Conservation (phyloP, 1,140 invertebrate species). For the Aphelenchoides besseyi region DNA sequence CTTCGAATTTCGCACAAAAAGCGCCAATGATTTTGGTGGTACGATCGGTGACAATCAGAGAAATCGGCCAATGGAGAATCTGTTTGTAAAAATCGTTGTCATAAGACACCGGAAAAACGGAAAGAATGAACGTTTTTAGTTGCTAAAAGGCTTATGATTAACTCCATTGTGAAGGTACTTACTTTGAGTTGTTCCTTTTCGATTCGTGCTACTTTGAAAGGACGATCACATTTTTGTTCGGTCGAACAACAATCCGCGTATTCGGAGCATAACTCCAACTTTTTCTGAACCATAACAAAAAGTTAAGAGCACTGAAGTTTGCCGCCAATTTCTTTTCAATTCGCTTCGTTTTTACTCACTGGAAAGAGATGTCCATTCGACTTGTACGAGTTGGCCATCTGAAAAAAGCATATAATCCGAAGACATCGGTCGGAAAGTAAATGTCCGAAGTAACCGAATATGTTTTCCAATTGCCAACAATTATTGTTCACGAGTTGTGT, state of each 20-base stretch:
- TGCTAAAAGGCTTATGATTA: slow-evolving; percentile 2
- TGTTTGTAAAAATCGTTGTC: not conserved
- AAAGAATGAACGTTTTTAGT: not conserved
- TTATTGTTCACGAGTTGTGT: slow-evolving; percentile 29
- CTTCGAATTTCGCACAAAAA: not conserved
- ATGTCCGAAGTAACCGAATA: slow-evolving; percentile 22
- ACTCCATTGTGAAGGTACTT: too few relatives aligned
- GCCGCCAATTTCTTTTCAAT: not conserved
- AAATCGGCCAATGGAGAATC: not conserved
- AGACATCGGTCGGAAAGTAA: too few relatives aligned
- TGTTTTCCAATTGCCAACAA: slow-evolving; percentile 46
- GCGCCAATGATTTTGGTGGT: not conserved
- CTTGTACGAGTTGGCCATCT: too few relatives aligned
- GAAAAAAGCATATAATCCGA: too few relatives aligned
- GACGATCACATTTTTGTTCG: not conserved
- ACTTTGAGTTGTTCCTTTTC: slow-evolving; percentile 4
- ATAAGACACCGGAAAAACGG: slow-evolving; percentile 1
- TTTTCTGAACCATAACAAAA: not conserved
- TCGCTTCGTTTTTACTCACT: not conserved
- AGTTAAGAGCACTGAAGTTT: not conserved
- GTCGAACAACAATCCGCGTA: not conserved
- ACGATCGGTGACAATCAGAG: not conserved
- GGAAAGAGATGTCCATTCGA: not conserved
- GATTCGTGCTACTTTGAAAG: not conserved
- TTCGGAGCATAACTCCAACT: not conserved